Conservation (phyloP, 2,888 invertebrate genomes). For the Cephalotes varians region DNA sequence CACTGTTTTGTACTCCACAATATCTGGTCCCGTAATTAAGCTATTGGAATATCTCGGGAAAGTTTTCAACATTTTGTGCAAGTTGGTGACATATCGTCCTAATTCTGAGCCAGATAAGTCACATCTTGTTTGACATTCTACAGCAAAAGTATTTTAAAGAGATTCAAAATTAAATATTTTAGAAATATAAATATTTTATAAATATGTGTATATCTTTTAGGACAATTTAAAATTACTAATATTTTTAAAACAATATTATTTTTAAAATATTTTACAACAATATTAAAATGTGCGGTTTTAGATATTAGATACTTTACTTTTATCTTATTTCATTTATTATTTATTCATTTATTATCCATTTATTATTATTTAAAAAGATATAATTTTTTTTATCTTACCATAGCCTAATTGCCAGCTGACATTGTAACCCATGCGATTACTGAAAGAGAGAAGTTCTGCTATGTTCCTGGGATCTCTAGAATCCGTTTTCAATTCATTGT, state of each 20-base stretch:
- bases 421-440: constrained; percentile 89
- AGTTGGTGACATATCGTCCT: constrained; percentile 82
- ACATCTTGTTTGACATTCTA: constrained; percentile 82
- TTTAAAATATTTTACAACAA: neutral
- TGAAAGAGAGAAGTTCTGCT: constrained; percentile 89
- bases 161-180: neutral
- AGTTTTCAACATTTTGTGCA: constrained; percentile 89
- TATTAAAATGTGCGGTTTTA: neutral
- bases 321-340: neutral
- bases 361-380: neutral
- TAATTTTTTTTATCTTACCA: constrained; percentile 85
- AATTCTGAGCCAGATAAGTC: constrained; percentile 79
- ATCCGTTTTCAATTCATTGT: constrained; percentile 86
- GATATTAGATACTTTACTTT: neutral
- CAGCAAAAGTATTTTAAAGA: constrained; percentile 37
- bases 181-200: neutral
- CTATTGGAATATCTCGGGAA: constrained; percentile 86
- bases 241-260: neutral
- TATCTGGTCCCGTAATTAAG: constrained; percentile 85
- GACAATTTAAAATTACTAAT: constrained; percentile 1
- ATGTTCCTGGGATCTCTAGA: constrained; percentile 90
- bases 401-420: constrained; percentile 92
- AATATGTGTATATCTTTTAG: neutral
- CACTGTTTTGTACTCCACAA: constrained; percentile 79
- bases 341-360: too few relatives aligned